These are phyloP conservation scores for Drosophila bocqueti DNA, from an alignment of 1,140 invertebrate genomes.

Conservation along the genomic window DNA sequence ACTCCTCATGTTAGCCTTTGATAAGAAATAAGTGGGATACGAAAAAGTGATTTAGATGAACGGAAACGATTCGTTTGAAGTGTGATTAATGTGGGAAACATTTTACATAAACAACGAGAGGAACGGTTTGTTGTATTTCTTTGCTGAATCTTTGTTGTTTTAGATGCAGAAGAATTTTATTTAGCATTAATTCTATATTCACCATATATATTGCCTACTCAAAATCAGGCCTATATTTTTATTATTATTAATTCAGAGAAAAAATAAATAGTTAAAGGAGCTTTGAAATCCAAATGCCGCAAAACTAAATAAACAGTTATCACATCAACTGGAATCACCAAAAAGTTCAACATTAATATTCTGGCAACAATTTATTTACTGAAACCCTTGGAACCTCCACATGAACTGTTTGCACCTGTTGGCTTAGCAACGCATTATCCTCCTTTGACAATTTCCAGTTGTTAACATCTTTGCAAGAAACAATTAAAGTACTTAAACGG, in stretches of 20 bases:
- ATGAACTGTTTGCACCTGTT: neutral
- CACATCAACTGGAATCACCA: neutral
- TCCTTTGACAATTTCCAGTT: constrained; percentile 7
- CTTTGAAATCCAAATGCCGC: neutral
- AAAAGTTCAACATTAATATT: neutral
- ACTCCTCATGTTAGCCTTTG: neutral
- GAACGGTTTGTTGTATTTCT: neutral
- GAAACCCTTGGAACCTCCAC: neutral
- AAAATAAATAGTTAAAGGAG: no score
- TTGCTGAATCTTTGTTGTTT: no score
- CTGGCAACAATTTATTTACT: neutral
- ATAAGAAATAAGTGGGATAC: neutral
- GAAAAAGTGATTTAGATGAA: neutral
- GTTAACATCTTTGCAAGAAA: constrained; percentile 54
- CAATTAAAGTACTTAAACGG: constrained; percentile 72
- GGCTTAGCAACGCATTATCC: constrained; percentile 1
- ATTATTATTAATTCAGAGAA: no score
- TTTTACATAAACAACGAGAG: neutral
- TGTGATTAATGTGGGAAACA: constrained; percentile 2
- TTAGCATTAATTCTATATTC: no score
- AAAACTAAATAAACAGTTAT: neutral
- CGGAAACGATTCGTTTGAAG: neutral
- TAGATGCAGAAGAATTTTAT: no score
- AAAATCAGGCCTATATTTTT: no score
- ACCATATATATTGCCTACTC: no score